Percentiles rank a stretch among this genome's conserved stretches.
These are phyloP conservation scores for Chaetodon trifascialis DNA, from an alignment of 2,113 vertebrate species.

Conservation along the genomic window DNA sequence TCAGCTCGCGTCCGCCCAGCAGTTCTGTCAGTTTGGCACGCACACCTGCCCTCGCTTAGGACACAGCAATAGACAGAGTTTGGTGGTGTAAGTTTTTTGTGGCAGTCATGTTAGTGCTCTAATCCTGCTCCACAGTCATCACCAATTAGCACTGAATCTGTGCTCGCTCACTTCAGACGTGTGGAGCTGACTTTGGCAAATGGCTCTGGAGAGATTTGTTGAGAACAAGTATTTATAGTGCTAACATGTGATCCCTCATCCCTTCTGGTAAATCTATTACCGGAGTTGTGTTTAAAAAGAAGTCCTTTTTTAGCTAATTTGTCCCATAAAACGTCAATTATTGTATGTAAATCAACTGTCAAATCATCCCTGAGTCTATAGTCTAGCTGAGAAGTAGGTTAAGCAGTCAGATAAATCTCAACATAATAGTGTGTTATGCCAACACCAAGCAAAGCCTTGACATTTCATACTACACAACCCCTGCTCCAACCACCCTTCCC, in stretches of 20 bases:
- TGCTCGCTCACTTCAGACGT: constrained; percentile 44
- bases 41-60: neutral
- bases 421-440: neutral
- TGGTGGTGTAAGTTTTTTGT: constrained; percentile 35
- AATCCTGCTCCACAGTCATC: constrained; percentile 28
- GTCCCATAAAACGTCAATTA: constrained; percentile 19
- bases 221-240: constrained; percentile 47
- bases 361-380: neutral
- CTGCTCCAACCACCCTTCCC: constrained; percentile 26
- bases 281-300: neutral
- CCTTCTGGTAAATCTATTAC: constrained; percentile 6
- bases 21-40: constrained; percentile 26
- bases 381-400: neutral
- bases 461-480: constrained; percentile 49
- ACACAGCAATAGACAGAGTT: constrained; percentile 28
- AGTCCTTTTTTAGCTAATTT: neutral
- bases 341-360: neutral
- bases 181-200: constrained; percentile 32
- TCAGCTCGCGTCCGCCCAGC: constrained; percentile 29
- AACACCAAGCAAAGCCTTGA: constrained; percentile 17
- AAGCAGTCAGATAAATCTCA: constrained; percentile 5
- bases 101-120: constrained; percentile 36
- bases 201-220: constrained; percentile 40
- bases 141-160: constrained; percentile 53
- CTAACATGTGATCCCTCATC: constrained; percentile 15